Percentiles rank a stretch among this genome's conserved stretches.
Evolutionary conservation across 1,140 invertebrate species (phyloP).

Genomic region (Microvelia longipes): DNA sequence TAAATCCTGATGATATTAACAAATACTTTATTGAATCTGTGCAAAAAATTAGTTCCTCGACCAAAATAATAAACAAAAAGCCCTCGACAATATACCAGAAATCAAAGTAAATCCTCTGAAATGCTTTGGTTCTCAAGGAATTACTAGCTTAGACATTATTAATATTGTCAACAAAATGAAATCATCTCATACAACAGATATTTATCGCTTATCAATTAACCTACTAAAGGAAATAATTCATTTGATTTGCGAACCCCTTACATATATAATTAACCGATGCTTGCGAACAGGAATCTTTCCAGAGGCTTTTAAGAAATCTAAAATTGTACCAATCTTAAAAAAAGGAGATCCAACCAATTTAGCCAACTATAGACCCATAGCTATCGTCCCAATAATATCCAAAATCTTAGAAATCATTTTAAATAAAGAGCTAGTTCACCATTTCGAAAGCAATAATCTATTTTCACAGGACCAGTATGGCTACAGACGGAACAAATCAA

Average conservation of each 20-base stretch:
- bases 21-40: too few species aligned
- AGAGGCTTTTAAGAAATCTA: neutral
- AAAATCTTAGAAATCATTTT: neutral
- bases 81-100: too few species aligned
- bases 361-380: neutral
- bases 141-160: too few species aligned
- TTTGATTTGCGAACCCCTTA: neutral
- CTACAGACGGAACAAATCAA: neutral
- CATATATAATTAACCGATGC: neutral
- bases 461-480: neutral
- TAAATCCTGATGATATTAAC: too few species aligned
- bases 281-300: neutral
- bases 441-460: neutral
- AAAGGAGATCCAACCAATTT: neutral
- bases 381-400: neutral
- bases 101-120: too few species aligned
- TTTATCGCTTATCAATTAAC: too few species aligned
- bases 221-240: neutral
- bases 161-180: too few species aligned
- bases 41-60: too few species aligned
- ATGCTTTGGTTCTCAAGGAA: too few species aligned
- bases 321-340: neutral
- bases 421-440: neutral
- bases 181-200: too few species aligned
- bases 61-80: too few species aligned